Base-by-base conservation (phyloP, 2,888 invertebrate genomes). In the Yponomeuta plumbellus region DNA sequence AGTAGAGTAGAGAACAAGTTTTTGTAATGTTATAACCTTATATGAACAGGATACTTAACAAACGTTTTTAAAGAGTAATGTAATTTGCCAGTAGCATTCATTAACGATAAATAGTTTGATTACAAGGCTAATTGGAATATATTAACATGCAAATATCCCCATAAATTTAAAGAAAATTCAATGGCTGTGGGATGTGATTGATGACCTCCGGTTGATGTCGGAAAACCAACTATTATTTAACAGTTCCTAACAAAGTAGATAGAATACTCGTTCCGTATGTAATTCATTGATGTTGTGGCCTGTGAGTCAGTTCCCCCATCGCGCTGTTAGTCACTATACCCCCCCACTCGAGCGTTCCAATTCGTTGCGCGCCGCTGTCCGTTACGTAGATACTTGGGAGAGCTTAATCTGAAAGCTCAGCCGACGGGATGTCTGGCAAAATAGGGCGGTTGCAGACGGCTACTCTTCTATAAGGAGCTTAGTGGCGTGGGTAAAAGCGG, bases 401-500 rank as follows among this genome's bases (percentile, higher is more conserved):
- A 59, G 59, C 59, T 59, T 59, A 23, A 26, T 52, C 11, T 20
- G 39, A 62, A 62, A 62, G 62, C 62, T 62, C 62, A 59, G 62
- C 22, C 23, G 34, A n/a, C 63, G 13, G 11, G 23, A 22, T 59
- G 63, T 63, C 63, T 63, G 39, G 63, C 22, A 21, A 40, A 44
- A n/a, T 63, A 44, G 63, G 40, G 63, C 44, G 20, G 44, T 11
- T 44, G 63, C 63, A 21, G 44, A 21, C 63, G 40, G 63, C n/a
- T 44, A 21, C 20, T 58, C 26, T n/a, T 21, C 59, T 59, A 39
- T 59, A 23, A 59, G 58, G 58, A 65, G 65, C 65, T 58, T 22
- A 59, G 39, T 59, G 52, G 57, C 10, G n/a, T 34, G 74, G 75
- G 83, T 81, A 86, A 88, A 91, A 90, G 84, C 85, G 74, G 88